phyloP scores from a whole-genome alignment of 2,888 invertebrate genomes.

The Hoplodrina blanda region DNA sequence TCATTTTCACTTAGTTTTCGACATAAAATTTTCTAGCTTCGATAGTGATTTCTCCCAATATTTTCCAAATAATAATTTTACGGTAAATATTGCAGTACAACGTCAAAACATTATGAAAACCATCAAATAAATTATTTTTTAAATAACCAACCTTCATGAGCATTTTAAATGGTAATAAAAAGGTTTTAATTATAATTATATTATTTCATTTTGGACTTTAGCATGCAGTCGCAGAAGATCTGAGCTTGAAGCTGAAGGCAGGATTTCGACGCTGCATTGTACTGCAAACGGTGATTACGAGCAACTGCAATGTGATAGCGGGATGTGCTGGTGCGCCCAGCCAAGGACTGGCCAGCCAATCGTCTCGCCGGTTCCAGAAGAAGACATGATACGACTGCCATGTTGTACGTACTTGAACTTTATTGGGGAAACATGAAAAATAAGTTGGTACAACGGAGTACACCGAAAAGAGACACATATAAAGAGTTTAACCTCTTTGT shows the following conservation, averaged over 20 bases:
- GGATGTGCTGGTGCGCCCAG: constrained; percentile 93
- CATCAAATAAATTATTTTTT: constrained; percentile 21
- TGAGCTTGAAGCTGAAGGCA: constrained; percentile 86
- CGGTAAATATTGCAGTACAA: constrained; percentile 31
- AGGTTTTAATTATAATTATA: constrained; percentile 6
- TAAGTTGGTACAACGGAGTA: not conserved
- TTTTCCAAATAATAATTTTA: constrained; percentile 60
- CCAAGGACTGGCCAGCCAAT: constrained; percentile 91
- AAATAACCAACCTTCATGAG: not conserved
- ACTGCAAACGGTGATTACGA: constrained; percentile 92
- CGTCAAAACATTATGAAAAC: constrained; percentile 42
- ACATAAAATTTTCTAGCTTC: constrained; percentile 31
- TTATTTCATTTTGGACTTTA: constrained; percentile 63
- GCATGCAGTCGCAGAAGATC: constrained; percentile 92
- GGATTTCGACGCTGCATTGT: constrained; percentile 92
- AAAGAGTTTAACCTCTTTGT: constrained; percentile 16
- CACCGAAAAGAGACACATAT: not conserved
- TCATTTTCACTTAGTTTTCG: constrained; percentile 16
- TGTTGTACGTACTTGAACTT: constrained; percentile 91
- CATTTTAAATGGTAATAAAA: not conserved
- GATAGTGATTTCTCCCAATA: constrained; percentile 6
- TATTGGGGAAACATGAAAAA: not conserved
- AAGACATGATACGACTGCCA: constrained; percentile 90
- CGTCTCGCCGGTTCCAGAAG: constrained; percentile 89
- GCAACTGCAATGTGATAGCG: constrained; percentile 92